Conservation (phyloP, 2,113 vertebrate species). For the Danio rerio region GRCz12tu NC_133191.1:36324001-36324500, state of each 20-base stretch:
- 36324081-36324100: not conserved
- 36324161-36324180: no score
- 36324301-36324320: no score
- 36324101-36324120: not conserved
- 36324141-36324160: not conserved
- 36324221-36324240: no score
- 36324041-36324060: not conserved
- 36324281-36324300: no score
- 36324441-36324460: not conserved
- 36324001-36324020: not conserved
- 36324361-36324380: no score
- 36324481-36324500: not conserved
- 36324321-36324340: no score
- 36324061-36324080: conserved; percentile 14
- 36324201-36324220: no score
- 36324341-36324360: no score
- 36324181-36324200: no score
- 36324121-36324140: not conserved
- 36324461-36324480: not conserved
- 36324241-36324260: no score
- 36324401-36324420: not conserved
- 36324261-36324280: no score
- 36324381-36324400: no score
- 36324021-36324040: not conserved
- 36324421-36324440: not conserved